Evolutionary conservation across 2,113 vertebrate species (phyloP), one percentile per base, ranked within the genome.

Genomic region (Psittacus erithacus): DNA sequence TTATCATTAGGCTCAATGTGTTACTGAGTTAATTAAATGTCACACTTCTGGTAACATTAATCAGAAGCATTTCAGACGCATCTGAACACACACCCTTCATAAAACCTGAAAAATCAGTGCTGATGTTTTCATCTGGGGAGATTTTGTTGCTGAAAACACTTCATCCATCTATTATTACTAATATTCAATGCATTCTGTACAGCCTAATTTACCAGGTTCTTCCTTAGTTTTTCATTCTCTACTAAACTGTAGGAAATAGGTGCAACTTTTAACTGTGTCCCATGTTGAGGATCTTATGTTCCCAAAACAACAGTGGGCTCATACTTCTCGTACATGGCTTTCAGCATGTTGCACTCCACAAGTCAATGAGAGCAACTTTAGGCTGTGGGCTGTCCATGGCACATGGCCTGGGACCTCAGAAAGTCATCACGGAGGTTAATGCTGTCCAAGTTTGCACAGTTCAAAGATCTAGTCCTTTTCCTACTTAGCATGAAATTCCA

Each of bases 1-100:
- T 96, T 97, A 97, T 96, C 97, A 98, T 97, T 93, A 97, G 90
- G 77, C 94, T 96, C 96, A 97, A 98, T 2, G 2, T 97, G 95
- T 97, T 97, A 97, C 81, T 94, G 95, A 93, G 96, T 97, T 98
- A 98, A 98, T 98, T 98, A 98, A 98, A 98, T 98, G 98, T 97
- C 97, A 97, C 71, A 92, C 94, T 96, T 98, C 68, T 96, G 96
- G 97, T 97, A 96, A 95, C 94, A 88, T 97, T 97, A 98, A 98
- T 97, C 97, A 98, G 93, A 93, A 90, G 63, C 20, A 17, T 96
- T 95, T 97, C 96, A 38, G 71, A 91, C 73, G 95, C 62, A 64
- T 89, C 71, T 68, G 93, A 97, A 88, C 84, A 83, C 84, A 91
- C 76, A 79, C 17, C 64, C 90, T 88, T 75, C 89, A 78, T 68